Percentiles rank a stretch among this genome's conserved stretches.
Conservation (phyloP, 2,113 vertebrate genomes). For the Paralichthys olivaceus region DNA sequence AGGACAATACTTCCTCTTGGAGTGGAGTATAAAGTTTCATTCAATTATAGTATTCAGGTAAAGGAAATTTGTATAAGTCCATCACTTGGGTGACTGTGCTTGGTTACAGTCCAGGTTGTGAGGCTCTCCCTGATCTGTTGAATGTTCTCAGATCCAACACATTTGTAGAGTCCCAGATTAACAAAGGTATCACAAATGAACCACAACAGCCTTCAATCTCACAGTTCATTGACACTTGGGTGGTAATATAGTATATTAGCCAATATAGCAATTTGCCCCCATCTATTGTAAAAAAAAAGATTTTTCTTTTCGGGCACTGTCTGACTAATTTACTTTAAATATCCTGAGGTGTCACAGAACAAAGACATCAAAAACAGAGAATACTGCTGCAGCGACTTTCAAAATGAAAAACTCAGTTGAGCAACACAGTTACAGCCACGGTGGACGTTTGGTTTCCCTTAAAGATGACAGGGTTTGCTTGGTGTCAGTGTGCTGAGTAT, state of each 20-base stretch:
- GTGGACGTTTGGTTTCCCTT: too few species aligned
- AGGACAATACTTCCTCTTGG: too few species aligned
- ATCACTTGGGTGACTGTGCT: too few species aligned
- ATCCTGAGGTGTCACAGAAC: conserved; percentile 1
- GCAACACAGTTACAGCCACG: too few species aligned
- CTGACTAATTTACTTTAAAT: background rate
- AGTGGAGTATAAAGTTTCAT: too few species aligned
- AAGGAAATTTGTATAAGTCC: too few species aligned
- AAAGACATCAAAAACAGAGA: background rate
- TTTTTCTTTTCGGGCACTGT: background rate
- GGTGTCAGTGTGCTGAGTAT: background rate
- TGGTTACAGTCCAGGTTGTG: background rate
- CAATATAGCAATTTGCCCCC: background rate
- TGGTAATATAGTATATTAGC: too few species aligned
- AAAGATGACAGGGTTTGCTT: too few species aligned
- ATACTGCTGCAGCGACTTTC: background rate
- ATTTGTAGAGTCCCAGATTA: conserved; percentile 6
- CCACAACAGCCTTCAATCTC: background rate
- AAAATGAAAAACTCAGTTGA: too few species aligned
- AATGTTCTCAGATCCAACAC: background rate
- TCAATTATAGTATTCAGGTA: too few species aligned
- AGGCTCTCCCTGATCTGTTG: background rate
- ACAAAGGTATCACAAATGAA: background rate
- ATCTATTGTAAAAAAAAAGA: background rate
- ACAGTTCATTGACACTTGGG: background rate